A percentile compares a stretch with the other conserved stretches of the same genome.
Evolutionary conservation across 2,797 vertebrate species (phyloP).

Genomic region (Gymnoscopelus microlampas): DNA sequence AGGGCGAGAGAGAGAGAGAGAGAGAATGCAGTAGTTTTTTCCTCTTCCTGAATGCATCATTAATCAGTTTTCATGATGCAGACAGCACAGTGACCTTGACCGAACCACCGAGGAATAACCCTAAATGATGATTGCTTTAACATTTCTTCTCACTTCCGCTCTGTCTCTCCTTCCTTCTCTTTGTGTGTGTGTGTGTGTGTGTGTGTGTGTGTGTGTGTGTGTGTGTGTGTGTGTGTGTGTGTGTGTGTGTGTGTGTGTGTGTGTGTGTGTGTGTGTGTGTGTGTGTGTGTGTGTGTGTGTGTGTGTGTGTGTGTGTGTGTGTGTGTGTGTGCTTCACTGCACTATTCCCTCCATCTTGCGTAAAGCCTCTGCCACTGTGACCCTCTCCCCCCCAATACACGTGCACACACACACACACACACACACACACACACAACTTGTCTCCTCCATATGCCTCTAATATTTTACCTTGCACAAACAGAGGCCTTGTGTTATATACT

Average conservation of each 20-base stretch:
- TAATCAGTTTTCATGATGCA: slow-evolving; percentile 66
- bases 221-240: too few species aligned
- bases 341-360: too few species aligned
- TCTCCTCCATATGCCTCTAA: slow-evolving; percentile 29
- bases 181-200: too few species aligned
- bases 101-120: slow-evolving; percentile 65
- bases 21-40: slow-evolving; percentile 50
- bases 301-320: too few species aligned
- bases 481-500: slow-evolving; percentile 32
- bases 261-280: too few species aligned
- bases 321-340: too few species aligned
- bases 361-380: too few species aligned
- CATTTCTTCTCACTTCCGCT: slow-evolving; percentile 71
- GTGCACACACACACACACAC: too few species aligned
- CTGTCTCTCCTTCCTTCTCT: slow-evolving; percentile 33
- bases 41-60: slow-evolving; percentile 55
- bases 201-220: too few species aligned
- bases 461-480: slow-evolving; percentile 26
- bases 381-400: too few species aligned
- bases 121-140: slow-evolving; percentile 82
- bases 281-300: too few species aligned
- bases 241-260: too few species aligned
- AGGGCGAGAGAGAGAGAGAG: slow-evolving; percentile 33
- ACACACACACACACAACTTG: not conserved
- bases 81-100: slow-evolving; percentile 64